Percentiles rank a stretch among this genome's conserved stretches.
phyloP scores from a whole-genome alignment of 2,113 vertebrate species.

The Ardeotis arabs region DNA sequence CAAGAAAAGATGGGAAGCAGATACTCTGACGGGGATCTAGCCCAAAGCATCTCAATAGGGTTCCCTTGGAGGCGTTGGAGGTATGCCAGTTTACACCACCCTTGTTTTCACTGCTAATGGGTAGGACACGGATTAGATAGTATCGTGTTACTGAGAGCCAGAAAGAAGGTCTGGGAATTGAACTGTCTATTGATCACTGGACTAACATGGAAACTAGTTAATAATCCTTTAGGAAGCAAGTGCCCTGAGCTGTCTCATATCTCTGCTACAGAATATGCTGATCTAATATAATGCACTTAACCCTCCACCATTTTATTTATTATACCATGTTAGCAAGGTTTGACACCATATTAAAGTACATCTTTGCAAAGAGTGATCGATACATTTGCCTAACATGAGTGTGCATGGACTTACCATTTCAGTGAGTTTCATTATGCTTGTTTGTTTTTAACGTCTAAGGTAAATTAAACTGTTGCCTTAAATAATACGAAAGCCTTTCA shows the following conservation, averaged over 20 bases:
- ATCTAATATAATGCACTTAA: constrained; percentile 35
- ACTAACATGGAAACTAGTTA: constrained; percentile 1
- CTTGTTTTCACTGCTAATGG: background rate
- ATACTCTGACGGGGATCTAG: background rate
- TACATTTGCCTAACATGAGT: constrained; percentile 1
- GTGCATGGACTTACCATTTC: background rate
- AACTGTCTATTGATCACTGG: constrained; percentile 7
- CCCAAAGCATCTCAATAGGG: background rate
- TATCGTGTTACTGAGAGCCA: background rate
- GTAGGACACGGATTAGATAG: background rate
- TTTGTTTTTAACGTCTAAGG: constrained; percentile 3
- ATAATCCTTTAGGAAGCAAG: constrained; percentile 12
- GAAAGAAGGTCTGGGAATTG: background rate
- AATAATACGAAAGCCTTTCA: background rate
- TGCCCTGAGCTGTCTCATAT: background rate
- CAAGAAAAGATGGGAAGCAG: background rate
- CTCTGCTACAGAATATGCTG: background rate
- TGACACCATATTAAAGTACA: constrained; percentile 12
- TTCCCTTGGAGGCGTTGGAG: background rate
- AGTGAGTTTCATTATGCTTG: background rate
- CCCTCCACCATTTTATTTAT: constrained; percentile 37
- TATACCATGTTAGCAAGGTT: constrained; percentile 6
- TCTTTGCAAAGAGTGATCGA: constrained; percentile 7
- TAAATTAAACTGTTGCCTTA: constrained; percentile 1
- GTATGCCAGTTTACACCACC: background rate